Evolutionary conservation across 1,140 invertebrate species (phyloP), one percentile per base, ranked within the genome.

Genomic region (Drosophila baimaii): DNA sequence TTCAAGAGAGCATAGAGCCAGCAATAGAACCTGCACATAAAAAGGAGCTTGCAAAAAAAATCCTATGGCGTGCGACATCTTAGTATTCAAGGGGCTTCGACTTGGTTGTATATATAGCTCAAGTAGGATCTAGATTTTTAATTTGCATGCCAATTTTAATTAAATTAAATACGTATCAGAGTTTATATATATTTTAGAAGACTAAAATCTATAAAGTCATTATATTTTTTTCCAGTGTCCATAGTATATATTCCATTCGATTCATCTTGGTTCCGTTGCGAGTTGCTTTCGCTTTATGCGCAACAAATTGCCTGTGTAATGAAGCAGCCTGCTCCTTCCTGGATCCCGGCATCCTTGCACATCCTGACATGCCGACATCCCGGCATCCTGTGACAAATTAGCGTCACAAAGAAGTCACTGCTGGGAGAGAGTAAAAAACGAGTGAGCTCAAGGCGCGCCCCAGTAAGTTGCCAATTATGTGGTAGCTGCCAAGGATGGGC

Each of bases 301-400:
- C 79, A 89, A 83, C 83, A 88, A 88, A 88, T 88, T 80, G 80
- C 55, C 64, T 88, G 85, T 88, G 84, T 88, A 88, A 89, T 88
- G 68, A 83, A 88, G 78, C 47, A 64, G 62, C 41, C 49, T 35
- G 19, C 39, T 29, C 61, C 44, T 58, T 66, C 58, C 56, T 29
- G 29, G 10, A 25, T 44, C 27, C 44, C 44, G 29, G 13, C 27
- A 31, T 54, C 56, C 33, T 37, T 54, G 51, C 35, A n/a, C 63
- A 70, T 71, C 43, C 62, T 27, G 19, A 19, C 25, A 29, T 56
- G 56, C 68, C 66, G 63, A 59, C 65, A 71, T 58, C 49, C 52
- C 49, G 41, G 58, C 68, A 78, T 77, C 84, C 83, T 88, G 84
- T 89, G 80, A 88, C 84, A 88, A 84, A 88, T 88, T 88, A 78